Conservation (phyloP, 2,797 vertebrate genomes). For the Argyrosomus regius region DNA sequence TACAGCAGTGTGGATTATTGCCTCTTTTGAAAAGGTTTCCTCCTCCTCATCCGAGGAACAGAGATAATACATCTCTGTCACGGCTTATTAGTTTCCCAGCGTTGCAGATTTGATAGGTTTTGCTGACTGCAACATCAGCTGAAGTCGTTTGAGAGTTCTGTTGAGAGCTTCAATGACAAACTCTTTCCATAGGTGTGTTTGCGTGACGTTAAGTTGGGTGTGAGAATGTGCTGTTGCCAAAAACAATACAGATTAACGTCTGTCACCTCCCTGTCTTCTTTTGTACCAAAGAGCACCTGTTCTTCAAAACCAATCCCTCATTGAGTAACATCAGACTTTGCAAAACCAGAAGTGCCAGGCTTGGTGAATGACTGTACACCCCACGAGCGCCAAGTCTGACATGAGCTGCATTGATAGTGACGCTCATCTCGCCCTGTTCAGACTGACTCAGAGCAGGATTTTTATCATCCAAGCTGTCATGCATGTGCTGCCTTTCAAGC, state of each 20-base stretch:
- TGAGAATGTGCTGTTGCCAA: constrained; percentile 18
- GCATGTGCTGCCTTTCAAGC: constrained; percentile 46
- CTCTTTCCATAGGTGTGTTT: constrained; percentile 23
- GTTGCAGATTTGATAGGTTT: constrained; percentile 26
- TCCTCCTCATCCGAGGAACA: constrained; percentile 21
- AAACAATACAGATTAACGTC: constrained; percentile 33
- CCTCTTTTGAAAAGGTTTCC: constrained; percentile 57
- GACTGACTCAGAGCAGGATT: constrained; percentile 59
- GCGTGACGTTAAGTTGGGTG: background rate
- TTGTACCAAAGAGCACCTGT: constrained; percentile 55
- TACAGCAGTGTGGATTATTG: constrained; percentile 41
- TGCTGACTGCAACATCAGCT: constrained; percentile 36
- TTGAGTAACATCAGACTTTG: constrained; percentile 56
- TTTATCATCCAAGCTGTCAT: constrained; percentile 61
- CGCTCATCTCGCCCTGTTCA: constrained; percentile 36
- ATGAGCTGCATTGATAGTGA: constrained; percentile 51
- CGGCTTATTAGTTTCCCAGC: constrained; percentile 45
- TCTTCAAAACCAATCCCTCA: constrained; percentile 26
- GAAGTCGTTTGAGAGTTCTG: constrained; percentile 19
- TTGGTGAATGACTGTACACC: constrained; percentile 23
- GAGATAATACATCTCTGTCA: constrained; percentile 45
- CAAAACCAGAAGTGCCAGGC: constrained; percentile 67
- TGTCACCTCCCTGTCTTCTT: constrained; percentile 10
- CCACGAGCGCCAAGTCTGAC: constrained; percentile 53
- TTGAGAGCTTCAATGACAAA: constrained; percentile 30